Base-by-base conservation (phyloP, 2,888 invertebrate species). In the Tribolium freemani region DNA sequence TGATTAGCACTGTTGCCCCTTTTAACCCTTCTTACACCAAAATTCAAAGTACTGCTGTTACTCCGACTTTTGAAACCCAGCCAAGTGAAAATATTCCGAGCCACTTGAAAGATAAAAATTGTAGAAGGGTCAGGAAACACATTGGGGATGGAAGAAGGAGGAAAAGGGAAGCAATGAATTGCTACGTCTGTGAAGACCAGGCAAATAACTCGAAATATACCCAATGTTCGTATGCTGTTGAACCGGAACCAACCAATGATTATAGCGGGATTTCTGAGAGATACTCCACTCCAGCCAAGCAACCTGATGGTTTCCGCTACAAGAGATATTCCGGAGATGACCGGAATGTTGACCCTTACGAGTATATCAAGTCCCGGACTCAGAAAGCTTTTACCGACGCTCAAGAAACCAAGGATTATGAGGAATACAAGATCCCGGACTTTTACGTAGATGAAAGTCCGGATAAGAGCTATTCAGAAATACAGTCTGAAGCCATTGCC, bases 71-170 rank as follows among this genome's bases (percentile, higher is more conserved):
- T 30, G 80, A 80, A 31, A 69, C 76, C 2, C 79, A 81, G 69
- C 73, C 81, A 3, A 78, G 79, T 6, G 81, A 82, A 50, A 75
- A 77, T 53, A 70, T 77, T 13, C 77, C 83, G 4, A 79, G 75
- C 56, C 75, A 76, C 31, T 71, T 79, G 21, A 76, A 79, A 45
- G 75, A 78, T 5, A 82, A 90, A 73, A 89, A 90, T 77, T 94
- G 94, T 77, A 89, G 90, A 79, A 89, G 90, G 81, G 88, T 92
- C 0, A 85, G 88, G 67, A 91, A 89, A 79, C 90, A 91, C 73
- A 79, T 84, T 3, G 78, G 79, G 4, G 82, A 84, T 45, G 76
- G 79, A 5, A 72, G 78, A 9, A 79, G 82, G 1, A 70, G 80
- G 20, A 77, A 80, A 30, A 77, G 81, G n/a, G 79, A 86, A 71